These are phyloP conservation scores for Masticophis lateralis DNA, from an alignment of 2,797 vertebrate genomes.

Conservation along the genomic window DNA sequence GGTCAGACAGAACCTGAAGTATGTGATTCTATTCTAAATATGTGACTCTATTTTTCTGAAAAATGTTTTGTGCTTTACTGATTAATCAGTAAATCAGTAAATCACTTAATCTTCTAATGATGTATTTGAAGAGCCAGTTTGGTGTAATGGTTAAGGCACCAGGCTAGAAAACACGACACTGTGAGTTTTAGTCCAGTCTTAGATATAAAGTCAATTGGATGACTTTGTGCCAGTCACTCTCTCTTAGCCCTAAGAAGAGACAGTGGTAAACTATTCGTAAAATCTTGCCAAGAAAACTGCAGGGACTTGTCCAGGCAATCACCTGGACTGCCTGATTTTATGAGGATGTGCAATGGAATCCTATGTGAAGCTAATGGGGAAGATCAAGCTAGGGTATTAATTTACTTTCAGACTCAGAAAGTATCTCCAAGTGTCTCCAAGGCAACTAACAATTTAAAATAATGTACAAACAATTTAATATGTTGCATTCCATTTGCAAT, in stretches of 20 bases:
- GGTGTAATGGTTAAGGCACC: background rate
- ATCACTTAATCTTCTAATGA: background rate
- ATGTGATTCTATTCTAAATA: background rate
- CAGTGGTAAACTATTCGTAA: background rate
- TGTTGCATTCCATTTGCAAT: background rate
- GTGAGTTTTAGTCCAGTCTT: background rate
- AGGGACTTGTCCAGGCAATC: background rate
- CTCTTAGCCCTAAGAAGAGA: background rate
- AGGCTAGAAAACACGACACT: background rate
- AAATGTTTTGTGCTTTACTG: background rate
- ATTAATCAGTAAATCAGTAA: no score
- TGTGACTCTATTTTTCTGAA: background rate
- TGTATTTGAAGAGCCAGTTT: background rate
- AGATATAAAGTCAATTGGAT: background rate
- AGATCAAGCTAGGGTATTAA: background rate
- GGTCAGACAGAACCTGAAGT: no score
- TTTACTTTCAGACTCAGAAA: background rate
- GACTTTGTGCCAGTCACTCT: background rate
- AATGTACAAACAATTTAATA: background rate
- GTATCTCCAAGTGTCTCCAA: background rate
- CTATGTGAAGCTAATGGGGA: background rate
- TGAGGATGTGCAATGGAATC: background rate
- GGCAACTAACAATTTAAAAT: background rate
- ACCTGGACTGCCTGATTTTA: background rate
- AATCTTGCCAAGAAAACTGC: background rate